These are phyloP conservation scores for Lacerta agilis DNA, from an alignment of 2,797 vertebrate species.

Conservation along the genomic window DNA sequence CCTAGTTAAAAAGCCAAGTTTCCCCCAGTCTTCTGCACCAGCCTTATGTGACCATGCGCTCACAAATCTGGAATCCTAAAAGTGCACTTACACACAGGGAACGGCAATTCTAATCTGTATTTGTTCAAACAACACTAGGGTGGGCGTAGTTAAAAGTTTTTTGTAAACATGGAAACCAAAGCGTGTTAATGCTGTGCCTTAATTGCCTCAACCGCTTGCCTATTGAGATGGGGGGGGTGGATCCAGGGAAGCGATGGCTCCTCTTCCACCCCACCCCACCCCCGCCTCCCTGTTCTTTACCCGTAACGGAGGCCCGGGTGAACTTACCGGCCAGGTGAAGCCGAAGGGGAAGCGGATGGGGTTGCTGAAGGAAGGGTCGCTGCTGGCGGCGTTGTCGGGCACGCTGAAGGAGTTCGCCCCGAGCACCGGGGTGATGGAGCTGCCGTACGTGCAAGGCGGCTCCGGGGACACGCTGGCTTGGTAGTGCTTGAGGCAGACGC, in stretches of 20 bases:
- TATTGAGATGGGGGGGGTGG: too few species aligned
- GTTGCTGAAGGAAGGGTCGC: slow-evolving; percentile 90
- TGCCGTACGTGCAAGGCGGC: slow-evolving; percentile 97
- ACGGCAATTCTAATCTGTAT: not conserved
- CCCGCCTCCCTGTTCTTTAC: not conserved
- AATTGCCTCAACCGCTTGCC: too few species aligned
- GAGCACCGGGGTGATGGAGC: slow-evolving; percentile 92
- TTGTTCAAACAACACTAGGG: not conserved
- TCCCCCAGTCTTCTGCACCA: not conserved
- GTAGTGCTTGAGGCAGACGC: slow-evolving; percentile 97
- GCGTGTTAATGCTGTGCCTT: too few species aligned
- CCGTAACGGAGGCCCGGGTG: accelerated
- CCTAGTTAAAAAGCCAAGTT: not conserved
- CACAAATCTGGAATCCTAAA: not conserved
- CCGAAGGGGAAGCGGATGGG: slow-evolving; percentile 93
- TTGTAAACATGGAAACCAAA: not conserved
- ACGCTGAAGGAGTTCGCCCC: slow-evolving; percentile 97
- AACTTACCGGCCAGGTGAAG: slow-evolving; percentile 98
- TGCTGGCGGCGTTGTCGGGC: slow-evolving; percentile 83
- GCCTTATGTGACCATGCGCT: not conserved
- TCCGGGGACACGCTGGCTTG: slow-evolving; percentile 95
- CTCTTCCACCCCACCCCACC: too few species aligned
- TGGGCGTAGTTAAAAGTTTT: too few species aligned
- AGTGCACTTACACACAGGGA: not conserved
- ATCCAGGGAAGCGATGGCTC: too few species aligned